Base-by-base conservation (phyloP, 2,888 invertebrate species). In the Hyppa rectilinea region DNA sequence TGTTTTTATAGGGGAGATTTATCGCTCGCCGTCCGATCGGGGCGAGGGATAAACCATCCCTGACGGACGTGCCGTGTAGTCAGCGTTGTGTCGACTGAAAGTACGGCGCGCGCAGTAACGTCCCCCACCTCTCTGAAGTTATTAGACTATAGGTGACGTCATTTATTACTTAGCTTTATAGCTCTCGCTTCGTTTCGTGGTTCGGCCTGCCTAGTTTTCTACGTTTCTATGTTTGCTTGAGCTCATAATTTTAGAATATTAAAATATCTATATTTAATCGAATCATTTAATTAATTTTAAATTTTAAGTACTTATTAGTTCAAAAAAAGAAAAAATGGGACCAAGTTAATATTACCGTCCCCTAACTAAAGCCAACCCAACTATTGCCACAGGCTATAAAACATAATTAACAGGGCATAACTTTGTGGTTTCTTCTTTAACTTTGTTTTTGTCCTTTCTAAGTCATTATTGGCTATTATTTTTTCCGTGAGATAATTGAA, bases 151-250 rank as follows among this genome's bases (percentile, higher is more conserved):
- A n/a, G n/a, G 43, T 77, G 77, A 81, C 81, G 77, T 81, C 63
- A 76, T 36, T 60, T 80, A 52, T 60, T 43, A 7, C 14, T n/a
- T 45, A 23, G n/a, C 58, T 74, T 75, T 75, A 75, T 65, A n/a
- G 20, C 58, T 26, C 40, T 49, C 29, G 29, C 40, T 59, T 59
- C 20, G 12, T 49, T 43, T 36, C 17, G 38, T 71, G 40, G 59
- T 34, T n/a, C 1, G 23, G 17, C 10, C n/a, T 12, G 29, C 31
- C 40, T 74, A 34, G 38, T 60, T 60, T 45, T 59, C 7, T 26
- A n/a, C 12, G 12, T 45, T 1, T 9, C 2, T 12, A 12, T 38
- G 7, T 9, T 10, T 34, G 10, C 12, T 31, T 20, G 9, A 9
- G 20, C 5, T 52, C 10, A 4, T 23, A 36, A 7, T n/a, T n/a